Evolutionary conservation across 2,797 vertebrate genomes (phyloP).

Genomic region (Clarias platycephalus): DNA sequence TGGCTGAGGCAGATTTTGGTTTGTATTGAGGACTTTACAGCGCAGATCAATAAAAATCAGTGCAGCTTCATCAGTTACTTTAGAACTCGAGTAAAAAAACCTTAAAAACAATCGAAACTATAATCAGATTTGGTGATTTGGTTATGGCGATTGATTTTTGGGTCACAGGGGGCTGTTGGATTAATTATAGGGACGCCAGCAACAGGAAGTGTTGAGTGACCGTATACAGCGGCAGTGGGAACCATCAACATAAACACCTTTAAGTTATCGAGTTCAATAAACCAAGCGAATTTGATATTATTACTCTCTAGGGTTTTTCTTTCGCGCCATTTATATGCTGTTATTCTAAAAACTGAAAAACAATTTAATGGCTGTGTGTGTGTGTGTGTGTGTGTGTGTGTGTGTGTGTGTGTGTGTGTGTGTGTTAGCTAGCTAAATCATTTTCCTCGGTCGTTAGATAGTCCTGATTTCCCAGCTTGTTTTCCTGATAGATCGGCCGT

Average conservation of each 20-base stretch:
- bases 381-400: too few relatives aligned
- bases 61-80: neutral
- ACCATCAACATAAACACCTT: neutral
- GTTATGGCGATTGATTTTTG: neutral
- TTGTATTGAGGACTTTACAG: neutral
- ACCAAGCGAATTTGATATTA: neutral
- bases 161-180: too few relatives aligned
- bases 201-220: neutral
- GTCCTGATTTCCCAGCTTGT: neutral
- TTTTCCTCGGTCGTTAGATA: neutral
- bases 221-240: neutral
- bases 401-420: neutral
- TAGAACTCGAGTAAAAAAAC: neutral
- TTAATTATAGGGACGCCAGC: neutral
- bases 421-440: neutral
- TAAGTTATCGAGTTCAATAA: neutral
- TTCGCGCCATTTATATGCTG: neutral
- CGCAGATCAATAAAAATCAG: neutral
- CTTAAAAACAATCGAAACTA: neutral
- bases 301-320: neutral
- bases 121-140: neutral
- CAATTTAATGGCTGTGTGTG: neutral
- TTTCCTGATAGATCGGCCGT: neutral
- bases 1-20: neutral
- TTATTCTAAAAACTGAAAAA: neutral